Conservation (phyloP, 1,140 invertebrate species). For the Heliconius hermathena region DNA sequence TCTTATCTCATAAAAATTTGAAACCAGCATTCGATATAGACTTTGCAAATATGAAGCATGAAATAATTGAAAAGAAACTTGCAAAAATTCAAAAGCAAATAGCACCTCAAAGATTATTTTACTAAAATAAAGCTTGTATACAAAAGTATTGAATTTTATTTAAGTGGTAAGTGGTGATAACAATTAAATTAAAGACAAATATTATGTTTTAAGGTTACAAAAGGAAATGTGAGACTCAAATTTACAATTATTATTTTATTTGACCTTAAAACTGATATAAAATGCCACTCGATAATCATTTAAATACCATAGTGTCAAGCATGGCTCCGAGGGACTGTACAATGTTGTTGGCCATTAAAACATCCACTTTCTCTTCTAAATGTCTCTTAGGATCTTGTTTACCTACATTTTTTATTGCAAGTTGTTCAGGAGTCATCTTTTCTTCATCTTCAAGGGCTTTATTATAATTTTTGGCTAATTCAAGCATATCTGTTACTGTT, state of each 20-base stretch:
- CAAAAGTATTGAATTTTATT: slow-evolving; percentile 1
- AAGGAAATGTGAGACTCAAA: slow-evolving; percentile 51
- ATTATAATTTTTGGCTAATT: slow-evolving; percentile 99
- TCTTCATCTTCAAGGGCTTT: slow-evolving; percentile 99
- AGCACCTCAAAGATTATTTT: slow-evolving; percentile 63
- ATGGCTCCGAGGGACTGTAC: slow-evolving; percentile 99
- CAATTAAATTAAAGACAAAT: not conserved
- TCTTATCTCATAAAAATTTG: slow-evolving; percentile 54
- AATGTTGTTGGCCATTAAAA: slow-evolving; percentile 98
- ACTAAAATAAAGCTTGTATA: slow-evolving; percentile 47
- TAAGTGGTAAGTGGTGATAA: not conserved
- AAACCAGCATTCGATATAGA: slow-evolving; percentile 71
- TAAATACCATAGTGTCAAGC: slow-evolving; percentile 98
- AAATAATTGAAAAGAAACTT: slow-evolving; percentile 52
- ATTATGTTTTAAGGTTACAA: slow-evolving; percentile 31
- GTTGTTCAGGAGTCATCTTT: slow-evolving; percentile 99
- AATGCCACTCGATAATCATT: slow-evolving; percentile 68
- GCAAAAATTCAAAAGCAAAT: slow-evolving; percentile 60
- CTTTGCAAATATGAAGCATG: slow-evolving; percentile 55
- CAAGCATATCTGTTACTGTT: slow-evolving; percentile 97
- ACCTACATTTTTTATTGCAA: slow-evolving; percentile 99
- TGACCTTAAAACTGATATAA: slow-evolving; percentile 44
- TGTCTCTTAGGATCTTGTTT: slow-evolving; percentile 99
- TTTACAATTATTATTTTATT: slow-evolving; percentile 54
- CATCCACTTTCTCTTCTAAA: slow-evolving; percentile 99